A percentile compares a stretch with the other conserved stretches of the same genome.
These are phyloP conservation scores for Diorhabda elongata DNA, from an alignment of 1,140 invertebrate genomes.

Conservation along the genomic window DNA sequence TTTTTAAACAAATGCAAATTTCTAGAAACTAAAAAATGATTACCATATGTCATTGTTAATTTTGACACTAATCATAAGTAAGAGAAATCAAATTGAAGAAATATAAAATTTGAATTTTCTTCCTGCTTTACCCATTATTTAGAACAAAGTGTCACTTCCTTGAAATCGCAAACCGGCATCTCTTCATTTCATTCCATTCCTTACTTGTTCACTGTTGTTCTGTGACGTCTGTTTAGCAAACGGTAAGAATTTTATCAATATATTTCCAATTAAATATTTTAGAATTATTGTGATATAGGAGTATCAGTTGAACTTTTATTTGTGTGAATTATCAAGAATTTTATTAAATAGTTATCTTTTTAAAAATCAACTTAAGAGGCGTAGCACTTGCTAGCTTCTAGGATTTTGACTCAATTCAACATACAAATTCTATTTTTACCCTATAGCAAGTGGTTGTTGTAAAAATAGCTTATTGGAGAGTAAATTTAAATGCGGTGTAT, in stretches of 20 bases:
- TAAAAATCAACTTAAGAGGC: conserved; percentile 9
- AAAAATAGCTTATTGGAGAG: conserved; percentile 19
- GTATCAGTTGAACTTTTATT: not conserved
- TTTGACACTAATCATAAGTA: not conserved
- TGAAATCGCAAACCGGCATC: conserved; percentile 35
- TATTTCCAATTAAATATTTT: not conserved
- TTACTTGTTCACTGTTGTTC: conserved; percentile 37
- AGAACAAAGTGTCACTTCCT: conserved; percentile 29
- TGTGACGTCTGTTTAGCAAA: conserved; percentile 45
- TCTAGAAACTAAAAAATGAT: conserved; percentile 16
- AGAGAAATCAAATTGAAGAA: not conserved
- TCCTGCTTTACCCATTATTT: conserved; percentile 25
- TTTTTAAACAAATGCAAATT: conserved; percentile 14
- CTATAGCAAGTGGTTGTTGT: conserved; percentile 30
- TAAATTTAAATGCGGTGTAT: too few relatives aligned
- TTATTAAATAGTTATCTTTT: not conserved
- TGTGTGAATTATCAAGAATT: not conserved
- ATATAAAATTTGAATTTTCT: conserved; percentile 36
- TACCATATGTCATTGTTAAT: conserved; percentile 21
- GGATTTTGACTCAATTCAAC: not conserved
- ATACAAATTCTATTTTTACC: conserved; percentile 28
- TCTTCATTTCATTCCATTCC: conserved; percentile 36
- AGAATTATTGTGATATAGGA: not conserved
- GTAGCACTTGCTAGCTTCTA: conserved; percentile 21
- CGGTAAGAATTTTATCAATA: conserved; percentile 35